Evolutionary conservation across 2,888 invertebrate species (phyloP), one percentile per base, ranked within the genome.

Genomic region (Agrochola lota): DNA sequence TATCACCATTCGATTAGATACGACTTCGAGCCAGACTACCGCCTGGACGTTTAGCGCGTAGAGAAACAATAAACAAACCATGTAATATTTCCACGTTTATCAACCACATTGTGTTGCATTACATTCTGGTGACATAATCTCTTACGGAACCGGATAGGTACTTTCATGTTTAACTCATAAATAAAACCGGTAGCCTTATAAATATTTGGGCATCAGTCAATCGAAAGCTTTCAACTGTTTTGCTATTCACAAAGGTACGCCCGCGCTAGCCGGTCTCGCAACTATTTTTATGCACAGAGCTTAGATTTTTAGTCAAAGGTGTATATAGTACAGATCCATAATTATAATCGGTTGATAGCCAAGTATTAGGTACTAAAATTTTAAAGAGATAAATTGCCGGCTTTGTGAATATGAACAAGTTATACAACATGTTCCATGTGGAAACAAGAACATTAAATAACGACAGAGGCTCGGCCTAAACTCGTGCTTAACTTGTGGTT

Each of bases 211-310:
- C 66, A 79, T 77, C 80, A 84, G 87, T 86, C 87, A 84, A 85
- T 55, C 77, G 80, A 49, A 49, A 71, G 67, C 63, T 73, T 60
- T 77, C 80, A 83, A 86, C 74, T 83, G 77, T 79, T 88, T 85
- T 85, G 73, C 77, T 86, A 89, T 90, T 83, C 88, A 88, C 89
- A 89, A 88, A 90, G 85, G 78, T 62, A 49, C 35, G 67, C 23
- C 43, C 8, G 12, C 46, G 9, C 20, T 23, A 15, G 35, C 46
- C 15, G 26, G 6, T 35, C 23, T 46, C 2, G 0, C 46, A 59
- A 46, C 11, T 17, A 20, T 71, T 35, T 71, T 68, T 40, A 20
- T 40, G 6, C n/a, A 7, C 17, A 12, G 17, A 26, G 40, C 5
- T 15, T 8, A 20, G 8, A 40, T 52, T 72, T 68, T 26, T 20